These are phyloP conservation scores for Geodia barretti DNA, from an alignment of 37 sponge, comb jelly and placozoan species.

Conservation along the genomic window DNA sequence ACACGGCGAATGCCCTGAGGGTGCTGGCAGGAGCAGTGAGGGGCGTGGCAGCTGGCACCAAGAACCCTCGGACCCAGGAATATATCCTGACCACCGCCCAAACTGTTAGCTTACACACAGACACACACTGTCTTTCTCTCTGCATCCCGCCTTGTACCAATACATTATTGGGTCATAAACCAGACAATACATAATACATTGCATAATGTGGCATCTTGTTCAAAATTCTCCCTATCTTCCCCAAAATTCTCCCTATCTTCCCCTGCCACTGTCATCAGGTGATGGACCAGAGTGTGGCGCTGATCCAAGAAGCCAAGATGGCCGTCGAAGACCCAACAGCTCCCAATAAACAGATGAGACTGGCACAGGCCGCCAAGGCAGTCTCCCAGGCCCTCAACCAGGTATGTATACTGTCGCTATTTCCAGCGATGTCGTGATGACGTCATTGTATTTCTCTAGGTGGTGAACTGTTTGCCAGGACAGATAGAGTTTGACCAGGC, in stretches of 20 bases:
- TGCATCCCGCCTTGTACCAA: not conserved
- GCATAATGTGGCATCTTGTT: too few relatives aligned
- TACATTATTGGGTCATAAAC: not conserved
- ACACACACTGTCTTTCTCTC: not conserved
- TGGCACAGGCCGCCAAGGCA: constrained; percentile 94
- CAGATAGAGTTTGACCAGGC: constrained; percentile 96
- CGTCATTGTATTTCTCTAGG: too few relatives aligned
- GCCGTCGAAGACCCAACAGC: constrained; percentile 76
- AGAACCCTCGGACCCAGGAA: constrained; percentile 81
- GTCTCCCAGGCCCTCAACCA: constrained; percentile 94
- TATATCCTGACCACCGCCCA: constrained; percentile 79
- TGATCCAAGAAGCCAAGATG: constrained; percentile 79
- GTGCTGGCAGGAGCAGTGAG: constrained; percentile 79
- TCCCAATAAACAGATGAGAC: constrained; percentile 79
- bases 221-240: too few relatives aligned
- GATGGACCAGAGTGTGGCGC: constrained; percentile 79
- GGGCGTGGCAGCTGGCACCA: constrained; percentile 92
- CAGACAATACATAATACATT: too few relatives aligned
- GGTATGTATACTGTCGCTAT: too few relatives aligned
- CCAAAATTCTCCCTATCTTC: not conserved
- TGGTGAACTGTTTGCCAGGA: constrained; percentile 97
- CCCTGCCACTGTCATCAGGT: constrained; percentile 32
- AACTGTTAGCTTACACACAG: constrained; percentile 16
- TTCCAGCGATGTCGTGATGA: too few relatives aligned
- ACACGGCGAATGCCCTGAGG: constrained; percentile 90